Evolutionary conservation across 1,140 invertebrate species (phyloP).

Genomic region (Metopolophium dirhodum): DNA sequence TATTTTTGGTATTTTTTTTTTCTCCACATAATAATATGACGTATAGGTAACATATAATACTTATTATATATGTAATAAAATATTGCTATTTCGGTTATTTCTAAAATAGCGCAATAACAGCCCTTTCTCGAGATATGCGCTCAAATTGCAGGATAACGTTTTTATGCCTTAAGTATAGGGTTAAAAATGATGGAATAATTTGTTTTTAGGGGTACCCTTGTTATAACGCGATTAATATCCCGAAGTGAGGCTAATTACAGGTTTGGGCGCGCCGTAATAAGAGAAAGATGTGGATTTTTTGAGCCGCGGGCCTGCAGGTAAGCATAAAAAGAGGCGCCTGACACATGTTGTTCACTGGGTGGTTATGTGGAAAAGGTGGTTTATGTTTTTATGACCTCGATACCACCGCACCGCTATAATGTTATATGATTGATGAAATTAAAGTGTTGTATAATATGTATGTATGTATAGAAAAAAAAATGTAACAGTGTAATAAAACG

Average conservation of each 20-base stretch:
- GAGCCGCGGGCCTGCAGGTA: background rate
- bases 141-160: background rate
- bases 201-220: slow-evolving; percentile 30
- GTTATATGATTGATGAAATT: slow-evolving; percentile 35
- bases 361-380: slow-evolving; percentile 47
- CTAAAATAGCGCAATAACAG: background rate
- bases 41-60: background rate
- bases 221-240: slow-evolving; percentile 55
- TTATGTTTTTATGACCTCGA: slow-evolving; percentile 53
- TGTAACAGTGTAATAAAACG: slow-evolving; percentile 21
- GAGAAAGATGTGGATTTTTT: slow-evolving; percentile 51
- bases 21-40: background rate
- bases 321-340: slow-evolving; percentile 36
- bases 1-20: background rate
- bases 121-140: background rate
- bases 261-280: slow-evolving; percentile 46
- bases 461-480: background rate
- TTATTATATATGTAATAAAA: background rate
- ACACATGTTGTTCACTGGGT: slow-evolving; percentile 37
- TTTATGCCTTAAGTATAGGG: slow-evolving; percentile 45
- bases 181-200: slow-evolving; percentile 35
- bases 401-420: slow-evolving; percentile 14
- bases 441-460: slow-evolving; percentile 20
- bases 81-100: slow-evolving; percentile 2
- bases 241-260: slow-evolving; percentile 33